Base-by-base conservation (phyloP, 2,113 vertebrate genomes). In the Cyanoramphus novaezelandiae region DNA sequence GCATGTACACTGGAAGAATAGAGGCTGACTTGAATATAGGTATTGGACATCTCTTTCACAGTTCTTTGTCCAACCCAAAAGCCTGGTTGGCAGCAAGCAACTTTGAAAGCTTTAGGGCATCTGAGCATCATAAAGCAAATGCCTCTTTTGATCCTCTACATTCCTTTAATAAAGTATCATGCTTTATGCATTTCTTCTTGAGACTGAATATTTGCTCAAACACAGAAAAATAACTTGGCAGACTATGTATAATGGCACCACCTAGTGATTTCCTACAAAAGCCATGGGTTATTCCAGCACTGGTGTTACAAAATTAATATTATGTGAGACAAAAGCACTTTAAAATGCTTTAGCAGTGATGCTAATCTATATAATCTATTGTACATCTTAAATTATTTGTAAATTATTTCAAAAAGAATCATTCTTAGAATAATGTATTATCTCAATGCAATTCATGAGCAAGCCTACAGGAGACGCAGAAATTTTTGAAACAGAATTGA, bases 121-220 rank as follows among this genome's bases (percentile, higher is more conserved):
- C 63, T 52, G 41, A 80, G 19, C 13, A 83, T 33, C 46, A 28
- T 57, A 82, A 79, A 85, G 25, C 19, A 74, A 85, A 68, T 20
- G 17, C 3, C 10, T 39, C 23, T 63, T 85, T 62, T 82, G 25
- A 8, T 81, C 15, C 17, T 62, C 1, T 27, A 65, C 57, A 20
- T 49, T 28, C 31, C 7, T 65, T 41, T 68, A 80, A 37, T 59
- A 44, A 68, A 37, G 27, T 76, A 25, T 7, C 2, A 1, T 16
- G 17, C 5, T 16, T 55, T 46, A 72, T 17, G 17, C 7, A 39
- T 80, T 89, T 96, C 94, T 92, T 92, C 90, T 80, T 16, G 70
- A 94, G 67, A 83, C 94, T 90, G 53, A 91, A 64, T 67, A 64
- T 92, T 93, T 92, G 93, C 94, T 95, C 94, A 86, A 96, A 94